Evolutionary conservation across 1,140 invertebrate species (phyloP).

Genomic region (Cepaea nemoralis): DNA sequence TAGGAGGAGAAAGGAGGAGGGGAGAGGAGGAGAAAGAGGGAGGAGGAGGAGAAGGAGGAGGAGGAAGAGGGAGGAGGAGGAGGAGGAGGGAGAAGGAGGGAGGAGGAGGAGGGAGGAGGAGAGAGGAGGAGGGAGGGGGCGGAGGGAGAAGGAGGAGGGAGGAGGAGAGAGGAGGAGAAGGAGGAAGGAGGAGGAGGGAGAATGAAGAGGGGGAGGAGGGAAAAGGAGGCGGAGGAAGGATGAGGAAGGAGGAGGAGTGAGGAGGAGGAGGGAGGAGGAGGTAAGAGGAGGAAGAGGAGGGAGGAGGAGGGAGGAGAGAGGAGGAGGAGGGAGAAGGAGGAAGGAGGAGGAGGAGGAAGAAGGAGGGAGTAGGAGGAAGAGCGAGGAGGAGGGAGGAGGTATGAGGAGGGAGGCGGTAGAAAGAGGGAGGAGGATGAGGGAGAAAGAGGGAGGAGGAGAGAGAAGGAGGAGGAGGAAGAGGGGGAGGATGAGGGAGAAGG

Average conservation of each 20-base stretch:
- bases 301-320: not conserved
- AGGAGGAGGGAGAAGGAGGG: not conserved
- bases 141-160: not conserved
- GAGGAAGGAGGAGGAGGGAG: no score
- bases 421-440: no score
- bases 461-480: not conserved
- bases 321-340: not conserved
- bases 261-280: no score
- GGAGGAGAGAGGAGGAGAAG: no score
- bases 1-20: not conserved
- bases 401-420: no score
- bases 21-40: constrained; percentile 18
- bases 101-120: constrained; percentile 20
- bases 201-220: no score
- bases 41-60: not conserved
- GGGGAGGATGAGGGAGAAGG: no score
- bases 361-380: no score
- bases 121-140: not conserved
- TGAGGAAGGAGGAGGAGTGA: no score
- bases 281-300: not conserved
- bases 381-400: no score
- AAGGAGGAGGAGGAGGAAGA: not conserved
- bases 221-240: no score
- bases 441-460: not conserved
- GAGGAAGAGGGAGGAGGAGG: no score